Conservation (phyloP, 2,888 invertebrate genomes). For the Napeogenes sylphis region DNA sequence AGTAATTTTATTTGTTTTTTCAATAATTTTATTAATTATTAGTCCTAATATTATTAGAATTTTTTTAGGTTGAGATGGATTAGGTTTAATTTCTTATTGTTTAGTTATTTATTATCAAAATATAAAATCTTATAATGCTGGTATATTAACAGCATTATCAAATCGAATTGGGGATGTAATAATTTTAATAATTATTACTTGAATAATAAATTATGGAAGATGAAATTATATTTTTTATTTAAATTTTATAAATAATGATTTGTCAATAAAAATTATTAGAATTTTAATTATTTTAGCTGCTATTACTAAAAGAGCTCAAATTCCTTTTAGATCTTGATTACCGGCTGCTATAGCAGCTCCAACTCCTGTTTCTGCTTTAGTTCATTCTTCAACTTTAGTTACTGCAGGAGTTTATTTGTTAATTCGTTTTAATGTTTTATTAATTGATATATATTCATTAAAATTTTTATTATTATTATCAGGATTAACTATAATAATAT, state of each 20-base stretch:
- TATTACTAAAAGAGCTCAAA: conserved; percentile 88
- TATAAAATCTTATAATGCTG: conserved; percentile 81
- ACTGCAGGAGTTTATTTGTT: conserved; percentile 86
- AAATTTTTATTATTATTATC: conserved; percentile 75
- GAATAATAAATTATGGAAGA: conserved; percentile 75
- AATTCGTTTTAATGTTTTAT: conserved; percentile 81
- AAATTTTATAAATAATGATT: conserved; percentile 68
- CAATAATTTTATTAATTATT: conserved; percentile 83
- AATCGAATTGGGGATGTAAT: conserved; percentile 86
- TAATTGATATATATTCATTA: conserved; percentile 57
- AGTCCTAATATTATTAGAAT: conserved; percentile 83
- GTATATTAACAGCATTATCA: conserved; percentile 83
- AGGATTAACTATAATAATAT: conserved; percentile 79
- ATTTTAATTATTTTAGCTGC: conserved; percentile 73
- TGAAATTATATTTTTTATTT: conserved; percentile 77
- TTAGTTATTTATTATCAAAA: conserved; percentile 85
- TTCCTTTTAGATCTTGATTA: conserved; percentile 87
- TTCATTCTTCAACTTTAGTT: conserved; percentile 86
- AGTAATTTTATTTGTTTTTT: conserved; percentile 81
- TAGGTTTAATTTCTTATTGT: conserved; percentile 84
- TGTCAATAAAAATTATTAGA: conserved; percentile 58
- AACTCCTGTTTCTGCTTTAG: conserved; percentile 69
- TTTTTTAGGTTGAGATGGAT: conserved; percentile 85
- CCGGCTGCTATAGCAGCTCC: conserved; percentile 87
- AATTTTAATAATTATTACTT: conserved; percentile 79